These are phyloP conservation scores for Pelecanus crispus DNA, from an alignment of 2,113 vertebrate species.

Conservation along the genomic window DNA sequence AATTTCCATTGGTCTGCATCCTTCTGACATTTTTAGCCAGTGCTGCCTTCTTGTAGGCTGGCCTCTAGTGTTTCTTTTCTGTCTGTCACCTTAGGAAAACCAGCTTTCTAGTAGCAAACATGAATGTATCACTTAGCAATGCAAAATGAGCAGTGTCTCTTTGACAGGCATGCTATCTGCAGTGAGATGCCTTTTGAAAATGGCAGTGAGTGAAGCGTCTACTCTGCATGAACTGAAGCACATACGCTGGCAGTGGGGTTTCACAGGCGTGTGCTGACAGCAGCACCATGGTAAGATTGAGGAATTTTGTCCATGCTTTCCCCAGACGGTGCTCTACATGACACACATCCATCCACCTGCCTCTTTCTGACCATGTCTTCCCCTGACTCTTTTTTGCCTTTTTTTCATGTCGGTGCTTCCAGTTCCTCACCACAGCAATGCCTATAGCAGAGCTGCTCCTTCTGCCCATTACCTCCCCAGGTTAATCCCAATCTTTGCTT, in stretches of 20 bases:
- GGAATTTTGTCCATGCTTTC: neutral
- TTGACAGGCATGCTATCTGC: neutral
- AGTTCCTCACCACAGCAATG: neutral
- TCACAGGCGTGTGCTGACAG: neutral
- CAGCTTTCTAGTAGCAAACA: neutral
- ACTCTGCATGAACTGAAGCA: neutral
- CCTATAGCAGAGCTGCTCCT: neutral
- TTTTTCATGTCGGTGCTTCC: neutral
- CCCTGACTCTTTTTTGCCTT: neutral
- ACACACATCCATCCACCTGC: neutral
- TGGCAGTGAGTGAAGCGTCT: neutral
- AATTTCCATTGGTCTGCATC: neutral
- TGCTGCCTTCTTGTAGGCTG: neutral
- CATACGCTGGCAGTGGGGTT: neutral
- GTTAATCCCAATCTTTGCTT: neutral
- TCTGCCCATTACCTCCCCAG: rapidly evolving
- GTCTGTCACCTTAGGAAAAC: neutral
- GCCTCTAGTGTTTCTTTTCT: neutral
- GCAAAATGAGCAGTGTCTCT: neutral
- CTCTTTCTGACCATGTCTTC: neutral
- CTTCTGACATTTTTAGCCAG: neutral
- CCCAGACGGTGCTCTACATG: rapidly evolving
- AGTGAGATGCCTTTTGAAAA: neutral
- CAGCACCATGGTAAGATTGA: neutral
- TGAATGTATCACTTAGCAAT: neutral